Percentiles rank a stretch among this genome's conserved stretches.
These are phyloP conservation scores for Strigamia maritima DNA, from an alignment of 2,888 invertebrate genomes.

Conservation along the genomic window DNA sequence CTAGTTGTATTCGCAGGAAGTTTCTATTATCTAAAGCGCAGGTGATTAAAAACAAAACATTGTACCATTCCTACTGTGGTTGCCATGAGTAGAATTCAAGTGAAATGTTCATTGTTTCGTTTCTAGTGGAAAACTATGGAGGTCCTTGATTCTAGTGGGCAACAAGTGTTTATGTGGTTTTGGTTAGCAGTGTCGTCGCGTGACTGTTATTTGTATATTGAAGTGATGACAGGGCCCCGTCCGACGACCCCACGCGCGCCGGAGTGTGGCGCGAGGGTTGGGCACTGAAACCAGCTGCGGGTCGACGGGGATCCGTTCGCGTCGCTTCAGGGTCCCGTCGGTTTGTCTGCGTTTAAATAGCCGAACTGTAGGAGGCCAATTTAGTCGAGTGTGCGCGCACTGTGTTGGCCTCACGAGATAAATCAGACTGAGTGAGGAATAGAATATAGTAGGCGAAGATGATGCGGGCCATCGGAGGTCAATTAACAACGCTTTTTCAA, in stretches of 20 bases:
- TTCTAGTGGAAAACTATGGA: too few species aligned
- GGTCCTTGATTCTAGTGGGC: too few species aligned
- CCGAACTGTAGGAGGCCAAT: constrained; percentile 2
- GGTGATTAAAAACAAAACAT: too few species aligned
- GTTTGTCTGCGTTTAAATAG: constrained; percentile 2
- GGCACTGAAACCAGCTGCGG: constrained; percentile 5
- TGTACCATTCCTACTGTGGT: too few species aligned
- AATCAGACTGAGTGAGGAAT: not conserved
- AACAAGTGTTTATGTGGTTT: not conserved
- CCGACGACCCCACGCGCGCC: constrained; percentile 15
- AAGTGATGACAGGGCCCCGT: constrained; percentile 15
- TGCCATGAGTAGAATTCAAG: too few species aligned
- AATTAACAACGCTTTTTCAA: not conserved
- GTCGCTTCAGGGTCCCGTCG: constrained; percentile 3
- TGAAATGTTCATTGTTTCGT: too few species aligned
- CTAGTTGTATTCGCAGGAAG: too few species aligned
- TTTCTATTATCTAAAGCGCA: too few species aligned
- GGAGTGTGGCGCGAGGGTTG: constrained; percentile 15
- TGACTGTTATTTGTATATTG: constrained; percentile 8
- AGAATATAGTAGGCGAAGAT: not conserved
- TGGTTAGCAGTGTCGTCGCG: not conserved
- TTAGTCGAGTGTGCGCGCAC: constrained; percentile 1
- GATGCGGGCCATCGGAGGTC: not conserved
- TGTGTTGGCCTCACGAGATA: constrained; percentile 1
- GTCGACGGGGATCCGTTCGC: not conserved